These are phyloP conservation scores for Stenolophus ochropezus DNA, from an alignment of 2,888 invertebrate genomes.

Conservation along the genomic window DNA sequence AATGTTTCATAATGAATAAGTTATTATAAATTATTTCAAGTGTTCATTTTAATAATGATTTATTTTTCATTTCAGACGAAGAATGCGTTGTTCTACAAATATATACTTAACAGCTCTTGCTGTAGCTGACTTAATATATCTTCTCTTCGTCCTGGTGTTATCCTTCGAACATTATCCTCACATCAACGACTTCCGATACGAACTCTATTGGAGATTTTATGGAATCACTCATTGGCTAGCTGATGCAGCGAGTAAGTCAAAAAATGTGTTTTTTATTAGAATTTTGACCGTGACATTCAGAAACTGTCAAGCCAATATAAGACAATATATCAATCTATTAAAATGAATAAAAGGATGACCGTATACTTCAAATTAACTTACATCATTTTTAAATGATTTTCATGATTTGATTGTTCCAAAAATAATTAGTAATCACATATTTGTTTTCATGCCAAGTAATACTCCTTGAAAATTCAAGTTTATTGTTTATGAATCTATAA, in stretches of 20 bases:
- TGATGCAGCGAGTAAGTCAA: slow-evolving; percentile 79
- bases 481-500: background rate
- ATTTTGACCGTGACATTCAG: too few relatives aligned
- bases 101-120: slow-evolving; percentile 84
- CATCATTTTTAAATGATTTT: background rate
- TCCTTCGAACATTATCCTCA: slow-evolving; percentile 78
- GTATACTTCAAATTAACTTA: too few relatives aligned
- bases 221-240: slow-evolving; percentile 79
- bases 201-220: slow-evolving; percentile 77
- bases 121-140: slow-evolving; percentile 81
- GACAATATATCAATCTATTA: too few relatives aligned
- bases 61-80: slow-evolving; percentile 76
- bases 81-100: slow-evolving; percentile 86
- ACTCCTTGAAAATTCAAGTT: background rate
- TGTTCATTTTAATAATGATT: slow-evolving; percentile 56
- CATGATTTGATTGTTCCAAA: background rate
- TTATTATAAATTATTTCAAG: background rate
- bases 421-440: background rate
- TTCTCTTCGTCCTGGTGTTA: slow-evolving; percentile 79
- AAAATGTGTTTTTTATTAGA: background rate
- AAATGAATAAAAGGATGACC: too few relatives aligned
- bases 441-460: background rate
- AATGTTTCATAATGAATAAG: too few relatives aligned
- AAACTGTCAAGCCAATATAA: too few relatives aligned
- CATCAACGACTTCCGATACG: slow-evolving; percentile 74